phyloP scores from a whole-genome alignment of 2,113 vertebrate genomes.

The Ramphastos sulfuratus region DNA sequence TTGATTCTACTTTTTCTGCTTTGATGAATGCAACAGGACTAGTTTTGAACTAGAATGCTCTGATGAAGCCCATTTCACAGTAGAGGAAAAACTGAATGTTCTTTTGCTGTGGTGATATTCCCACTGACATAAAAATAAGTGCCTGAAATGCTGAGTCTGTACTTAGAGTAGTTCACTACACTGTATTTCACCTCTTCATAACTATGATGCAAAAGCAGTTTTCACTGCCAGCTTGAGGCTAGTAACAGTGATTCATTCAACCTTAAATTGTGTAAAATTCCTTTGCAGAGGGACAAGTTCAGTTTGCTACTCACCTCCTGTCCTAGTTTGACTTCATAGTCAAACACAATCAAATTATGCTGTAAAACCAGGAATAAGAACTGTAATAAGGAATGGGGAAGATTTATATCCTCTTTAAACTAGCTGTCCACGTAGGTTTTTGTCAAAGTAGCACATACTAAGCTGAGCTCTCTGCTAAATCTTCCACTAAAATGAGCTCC shows the following conservation, averaged over 20 bases:
- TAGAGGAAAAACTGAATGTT: neutral
- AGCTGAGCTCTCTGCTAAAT: neutral
- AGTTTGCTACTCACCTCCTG: neutral
- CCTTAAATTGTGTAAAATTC: neutral
- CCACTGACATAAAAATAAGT: neutral
- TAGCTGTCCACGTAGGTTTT: neutral
- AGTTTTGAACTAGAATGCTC: neutral
- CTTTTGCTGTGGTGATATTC: neutral
- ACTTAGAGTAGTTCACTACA: neutral
- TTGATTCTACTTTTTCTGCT: neutral
- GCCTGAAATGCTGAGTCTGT: neutral
- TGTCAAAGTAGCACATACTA: neutral
- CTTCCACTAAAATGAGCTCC: neutral
- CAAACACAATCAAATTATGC: neutral
- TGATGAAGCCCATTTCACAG: neutral
- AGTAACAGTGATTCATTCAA: neutral
- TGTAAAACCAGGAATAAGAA: conserved; percentile 17
- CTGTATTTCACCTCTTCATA: neutral
- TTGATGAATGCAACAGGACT: neutral
- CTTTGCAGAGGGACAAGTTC: neutral
- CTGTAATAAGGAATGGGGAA: neutral
- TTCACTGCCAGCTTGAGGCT: conserved; percentile 2
- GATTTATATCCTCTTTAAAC: conserved; percentile 41
- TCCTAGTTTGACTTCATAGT: conserved; percentile 19
- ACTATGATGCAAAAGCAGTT: neutral